Base-by-base conservation (phyloP, 2,888 invertebrate genomes). In the Cheilosia pagana region DNA sequence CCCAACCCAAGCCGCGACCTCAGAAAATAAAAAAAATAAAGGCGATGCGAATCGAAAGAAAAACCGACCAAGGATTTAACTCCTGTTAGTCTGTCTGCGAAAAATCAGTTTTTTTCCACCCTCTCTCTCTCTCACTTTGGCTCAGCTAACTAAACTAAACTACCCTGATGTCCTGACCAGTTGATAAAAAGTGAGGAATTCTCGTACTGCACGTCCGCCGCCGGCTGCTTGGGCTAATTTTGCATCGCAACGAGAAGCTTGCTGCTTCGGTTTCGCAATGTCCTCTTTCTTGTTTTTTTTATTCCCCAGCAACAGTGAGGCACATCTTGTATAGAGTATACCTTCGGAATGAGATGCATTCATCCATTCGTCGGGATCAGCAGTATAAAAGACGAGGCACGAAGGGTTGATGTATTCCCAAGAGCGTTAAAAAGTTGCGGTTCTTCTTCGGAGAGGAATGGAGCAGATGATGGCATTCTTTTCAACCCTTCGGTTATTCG, bases 241-340 rank as follows among this genome's bases (percentile, higher is more conserved):
- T 23, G 35, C 55, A 70, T 57, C 62, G 35, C 62, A n/a, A 23
- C 16, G 41, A 28, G 59, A 60, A 21, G 41, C n/a, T 19, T 39
- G 23, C 16, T 50, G 35, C 50, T 14, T 35, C 31, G 31, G 31
- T 35, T 35, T 62, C 52, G 35, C 53, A 45, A 57, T 45, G 55
- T 72, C 45, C 43, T 43, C 43, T 53, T 62, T 72, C 45, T 31
- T 43, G 16, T 53, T 62, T 39, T 72, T 67, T 68, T 63, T 79
- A 53, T 74, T 74, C 74, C 74, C 67, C 60, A 62, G 81, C 75
- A 68, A 81, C 68, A 75, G 81, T 75, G 81, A 75, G 57, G 50
- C 63, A 45, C 68, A 68, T 74, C 67, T 67, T 74, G 23, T 57
- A 62, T 28, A 28, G 8, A 28, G 28, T 28, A 28, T 25, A 25